Percentiles rank a stretch among this genome's conserved stretches.
phyloP scores from a whole-genome alignment of 2,888 invertebrate species.

The Polymixis lichenea region DNA sequence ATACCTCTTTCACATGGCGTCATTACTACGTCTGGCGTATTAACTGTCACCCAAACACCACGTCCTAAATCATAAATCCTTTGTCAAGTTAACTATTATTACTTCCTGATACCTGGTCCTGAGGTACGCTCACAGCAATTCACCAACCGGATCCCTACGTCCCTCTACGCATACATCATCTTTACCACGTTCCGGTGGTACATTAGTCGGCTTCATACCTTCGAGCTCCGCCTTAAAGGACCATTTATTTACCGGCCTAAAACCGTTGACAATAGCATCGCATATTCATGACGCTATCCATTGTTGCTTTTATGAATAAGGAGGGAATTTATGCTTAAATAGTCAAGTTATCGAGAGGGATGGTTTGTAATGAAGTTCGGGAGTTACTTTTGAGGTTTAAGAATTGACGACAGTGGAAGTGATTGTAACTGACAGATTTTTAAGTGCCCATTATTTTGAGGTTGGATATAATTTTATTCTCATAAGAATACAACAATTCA shows the following conservation, averaged over 20 bases:
- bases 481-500: background rate
- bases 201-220: conserved; percentile 52
- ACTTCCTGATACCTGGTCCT: conserved; percentile 42
- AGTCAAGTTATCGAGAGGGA: conserved; percentile 53
- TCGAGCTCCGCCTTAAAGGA: conserved; percentile 69
- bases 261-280: conserved; percentile 81
- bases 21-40: background rate
- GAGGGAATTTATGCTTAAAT: conserved; percentile 67
- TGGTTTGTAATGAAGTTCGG: conserved; percentile 27
- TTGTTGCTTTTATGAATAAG: conserved; percentile 79
- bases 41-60: background rate
- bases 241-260: conserved; percentile 79
- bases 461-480: too few species aligned
- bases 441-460: too few species aligned
- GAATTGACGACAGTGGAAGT: background rate
- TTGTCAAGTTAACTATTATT: conserved; percentile 42
- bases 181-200: conserved; percentile 40
- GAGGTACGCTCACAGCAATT: conserved; percentile 34
- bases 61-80: conserved; percentile 28
- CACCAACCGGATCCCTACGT: conserved; percentile 45
- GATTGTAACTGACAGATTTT: background rate
- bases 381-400: conserved; percentile 3
- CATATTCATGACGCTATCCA: conserved; percentile 82
- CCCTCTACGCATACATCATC: conserved; percentile 51
- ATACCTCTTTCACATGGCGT: background rate